Base-by-base conservation (phyloP, 1,140 invertebrate genomes). In the Brachionus rotundiformis region DNA sequence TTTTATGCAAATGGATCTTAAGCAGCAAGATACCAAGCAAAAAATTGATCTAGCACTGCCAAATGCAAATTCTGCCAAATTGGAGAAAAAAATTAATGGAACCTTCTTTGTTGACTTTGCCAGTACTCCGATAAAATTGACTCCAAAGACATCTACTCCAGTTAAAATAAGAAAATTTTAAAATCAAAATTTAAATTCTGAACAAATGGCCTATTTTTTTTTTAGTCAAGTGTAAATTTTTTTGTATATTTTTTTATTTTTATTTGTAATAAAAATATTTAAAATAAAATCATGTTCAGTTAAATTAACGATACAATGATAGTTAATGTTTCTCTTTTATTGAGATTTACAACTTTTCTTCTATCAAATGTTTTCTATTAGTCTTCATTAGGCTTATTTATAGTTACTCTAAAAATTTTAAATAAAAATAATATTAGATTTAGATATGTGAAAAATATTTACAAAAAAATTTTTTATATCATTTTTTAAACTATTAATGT, bases 101-200 rank as follows among this genome's bases (percentile, higher is more conserved):
- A 79, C 76, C 16, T 79, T 79, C 59, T 16, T 54, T 2, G 59
- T 79, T 10, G 76, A 79, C 41, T 63, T 79, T 54, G 44, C 76
- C 6, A 79, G 76, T 63, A 79, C 76, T 0, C 76, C 76, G 7
- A 79, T 79, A 19, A 79, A 79, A 79, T 25, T 79, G 29, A 33
- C 76, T 6, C 76, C 76, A 7, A 79, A 79, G 25, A 79, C 76
- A 29, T 79, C 76, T 19, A 79, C 76, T 2, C 76, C 76, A 39
- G 31, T 79, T n/a, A 79, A 79, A 13, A 8, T 54, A 5, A 79
- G 47, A 59, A 63, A 59, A 63, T 39, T 27, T 63, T 79, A 33
- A n/a, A 31, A 31, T 75, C 16, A 36, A 29, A 10, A 13, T 49
- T 77, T 31, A 13, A 77, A 47, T n/a, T 77, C 27, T 31, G 29